These are phyloP conservation scores for Denticeps clupeoides DNA, from an alignment of 2,797 vertebrate genomes.

Conservation along the genomic window DNA sequence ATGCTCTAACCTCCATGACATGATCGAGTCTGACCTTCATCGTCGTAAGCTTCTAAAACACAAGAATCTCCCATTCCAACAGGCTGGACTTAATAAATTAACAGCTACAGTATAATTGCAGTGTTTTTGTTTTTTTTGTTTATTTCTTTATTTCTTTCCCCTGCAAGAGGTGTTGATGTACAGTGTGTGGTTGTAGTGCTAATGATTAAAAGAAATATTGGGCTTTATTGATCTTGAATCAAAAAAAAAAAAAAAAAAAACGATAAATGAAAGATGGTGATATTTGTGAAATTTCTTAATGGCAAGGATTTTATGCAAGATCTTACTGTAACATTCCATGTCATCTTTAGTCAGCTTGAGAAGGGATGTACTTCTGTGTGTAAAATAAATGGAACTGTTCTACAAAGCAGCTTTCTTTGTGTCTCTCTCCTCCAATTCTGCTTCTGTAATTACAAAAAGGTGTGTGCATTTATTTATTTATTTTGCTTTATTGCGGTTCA, in stretches of 20 bases:
- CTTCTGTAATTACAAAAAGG: too few species aligned
- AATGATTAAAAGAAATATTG: constrained; percentile 71
- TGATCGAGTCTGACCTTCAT: constrained; percentile 25
- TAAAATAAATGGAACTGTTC: constrained; percentile 98
- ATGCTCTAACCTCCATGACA: not conserved
- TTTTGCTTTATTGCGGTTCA: too few species aligned
- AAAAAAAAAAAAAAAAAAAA: constrained; percentile 31
- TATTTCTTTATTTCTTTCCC: constrained; percentile 30
- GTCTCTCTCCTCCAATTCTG: too few species aligned
- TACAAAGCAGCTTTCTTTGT: too few species aligned
- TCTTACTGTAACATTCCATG: constrained; percentile 98
- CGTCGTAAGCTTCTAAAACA: constrained; percentile 50
- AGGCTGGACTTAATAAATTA: constrained; percentile 56
- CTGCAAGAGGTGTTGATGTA: constrained; percentile 70
- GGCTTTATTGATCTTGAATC: constrained; percentile 57
- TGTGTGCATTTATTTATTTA: too few species aligned
- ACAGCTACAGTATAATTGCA: constrained; percentile 63
- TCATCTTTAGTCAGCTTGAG: constrained; percentile 83
- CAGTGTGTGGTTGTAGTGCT: constrained; percentile 80
- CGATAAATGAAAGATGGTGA: constrained; percentile 45
- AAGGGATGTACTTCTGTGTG: constrained; percentile 82
- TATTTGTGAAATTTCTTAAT: constrained; percentile 80
- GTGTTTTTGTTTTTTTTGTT: constrained; percentile 53
- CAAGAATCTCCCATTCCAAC: constrained; percentile 52
- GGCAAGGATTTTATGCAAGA: constrained; percentile 91